phyloP scores from a whole-genome alignment of 2,113 vertebrate genomes.

The Lophura nycthemera region DNA sequence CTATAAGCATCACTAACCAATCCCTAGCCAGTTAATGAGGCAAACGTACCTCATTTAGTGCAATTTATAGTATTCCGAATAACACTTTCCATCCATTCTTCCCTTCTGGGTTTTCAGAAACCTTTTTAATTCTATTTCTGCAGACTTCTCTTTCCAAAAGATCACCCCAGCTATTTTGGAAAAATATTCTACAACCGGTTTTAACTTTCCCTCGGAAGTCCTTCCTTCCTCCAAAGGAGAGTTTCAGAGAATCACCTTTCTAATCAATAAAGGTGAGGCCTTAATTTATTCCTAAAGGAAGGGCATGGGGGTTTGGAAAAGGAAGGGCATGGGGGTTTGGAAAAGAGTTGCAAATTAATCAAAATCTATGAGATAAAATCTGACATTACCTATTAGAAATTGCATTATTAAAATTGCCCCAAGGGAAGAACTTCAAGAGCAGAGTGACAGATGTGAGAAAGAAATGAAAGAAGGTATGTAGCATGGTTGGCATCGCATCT shows the following conservation, averaged over 20 bases:
- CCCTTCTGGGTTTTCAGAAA: background rate
- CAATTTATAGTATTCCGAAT: background rate
- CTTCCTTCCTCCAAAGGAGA: background rate
- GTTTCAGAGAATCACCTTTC: background rate
- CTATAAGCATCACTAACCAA: background rate
- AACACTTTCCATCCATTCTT: background rate
- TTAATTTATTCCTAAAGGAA: background rate
- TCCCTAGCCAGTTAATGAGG: background rate
- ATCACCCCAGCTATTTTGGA: background rate
- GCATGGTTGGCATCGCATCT: background rate
- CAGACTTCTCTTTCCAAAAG: background rate
- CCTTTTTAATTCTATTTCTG: background rate
- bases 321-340: background rate
- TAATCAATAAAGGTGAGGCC: background rate
- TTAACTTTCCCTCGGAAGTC: background rate
- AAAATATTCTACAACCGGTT: background rate
- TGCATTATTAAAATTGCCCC: constrained; percentile 12
- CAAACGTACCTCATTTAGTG: background rate
- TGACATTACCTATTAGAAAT: constrained; percentile 37
- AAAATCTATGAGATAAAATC: constrained; percentile 23
- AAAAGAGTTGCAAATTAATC: constrained; percentile 28
- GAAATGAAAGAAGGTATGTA: background rate
- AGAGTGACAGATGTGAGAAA: constrained; percentile 16
- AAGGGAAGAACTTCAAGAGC: background rate
- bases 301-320: background rate